These are phyloP conservation scores for Stichopus chloronotus DNA, from an alignment of 35 echinoderm and acorn worm genomes.

Conservation along the genomic window DNA sequence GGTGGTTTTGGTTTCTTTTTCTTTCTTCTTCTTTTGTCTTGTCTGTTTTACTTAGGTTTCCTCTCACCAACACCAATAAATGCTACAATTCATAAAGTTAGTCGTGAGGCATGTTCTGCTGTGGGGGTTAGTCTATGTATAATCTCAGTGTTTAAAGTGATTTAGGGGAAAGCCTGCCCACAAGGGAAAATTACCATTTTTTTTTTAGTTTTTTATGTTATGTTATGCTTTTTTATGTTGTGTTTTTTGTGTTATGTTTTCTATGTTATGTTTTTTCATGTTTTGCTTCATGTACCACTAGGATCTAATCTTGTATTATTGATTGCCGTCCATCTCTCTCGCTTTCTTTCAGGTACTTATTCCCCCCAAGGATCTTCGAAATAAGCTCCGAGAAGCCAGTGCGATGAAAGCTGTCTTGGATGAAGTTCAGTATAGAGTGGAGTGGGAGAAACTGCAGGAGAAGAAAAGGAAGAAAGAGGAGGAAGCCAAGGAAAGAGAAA, in stretches of 20 bases:
- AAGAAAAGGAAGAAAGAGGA: constrained; percentile 84
- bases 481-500: constrained; percentile 86
- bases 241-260: neutral
- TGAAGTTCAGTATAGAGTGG: constrained; percentile 81
- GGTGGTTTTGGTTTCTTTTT: too few relatives aligned
- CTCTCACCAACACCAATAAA: too few relatives aligned
- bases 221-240: neutral
- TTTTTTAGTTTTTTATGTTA: too few relatives aligned
- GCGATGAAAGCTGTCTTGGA: constrained; percentile 73
- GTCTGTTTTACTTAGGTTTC: too few relatives aligned
- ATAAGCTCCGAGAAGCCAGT: constrained; percentile 59
- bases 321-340: neutral
- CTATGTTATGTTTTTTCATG: neutral
- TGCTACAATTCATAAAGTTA: too few relatives aligned
- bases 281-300: neutral
- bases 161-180: too few relatives aligned
- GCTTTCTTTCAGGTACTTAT: constrained; percentile 70
- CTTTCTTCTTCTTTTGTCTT: too few relatives aligned
- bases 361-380: constrained; percentile 86
- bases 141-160: too few relatives aligned
- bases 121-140: too few relatives aligned
- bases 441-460: constrained; percentile 95
- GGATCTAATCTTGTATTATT: neutral
- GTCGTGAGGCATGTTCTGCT: too few relatives aligned
- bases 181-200: too few relatives aligned